Percentiles rank a stretch among this genome's conserved stretches.
These are phyloP conservation scores for Poecilia latipinna DNA, from an alignment of 2,113 vertebrate species.

Conservation along the genomic window DNA sequence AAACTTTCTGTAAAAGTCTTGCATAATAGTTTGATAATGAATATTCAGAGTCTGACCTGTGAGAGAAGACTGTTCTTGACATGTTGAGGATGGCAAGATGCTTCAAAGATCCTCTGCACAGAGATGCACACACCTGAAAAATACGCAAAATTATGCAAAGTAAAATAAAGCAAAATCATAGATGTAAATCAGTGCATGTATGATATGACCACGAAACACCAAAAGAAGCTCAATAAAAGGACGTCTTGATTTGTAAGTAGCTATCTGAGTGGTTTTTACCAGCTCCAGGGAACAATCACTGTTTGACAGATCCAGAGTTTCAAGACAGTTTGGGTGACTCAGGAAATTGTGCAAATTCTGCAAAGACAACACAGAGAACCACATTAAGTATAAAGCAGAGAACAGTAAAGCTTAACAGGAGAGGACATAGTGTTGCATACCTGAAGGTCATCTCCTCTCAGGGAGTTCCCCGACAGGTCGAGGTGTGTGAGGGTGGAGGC, in stretches of 20 bases:
- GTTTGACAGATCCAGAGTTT: constrained; percentile 91
- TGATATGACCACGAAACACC: not conserved
- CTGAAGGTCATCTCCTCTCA: constrained; percentile 90
- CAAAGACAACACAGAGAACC: not conserved
- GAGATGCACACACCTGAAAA: constrained; percentile 87
- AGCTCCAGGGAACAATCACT: constrained; percentile 92
- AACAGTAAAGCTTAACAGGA: not conserved
- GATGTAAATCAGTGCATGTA: not conserved
- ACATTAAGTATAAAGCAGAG: too few species aligned
- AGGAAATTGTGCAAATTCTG: constrained; percentile 93
- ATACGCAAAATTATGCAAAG: too few species aligned
- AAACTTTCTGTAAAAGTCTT: not conserved
- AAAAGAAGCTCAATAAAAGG: not conserved
- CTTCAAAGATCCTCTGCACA: constrained; percentile 90
- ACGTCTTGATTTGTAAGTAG: accelerated
- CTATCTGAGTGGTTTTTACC: constrained; percentile 69
- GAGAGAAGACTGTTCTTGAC: constrained; percentile 89
- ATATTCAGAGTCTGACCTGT: constrained; percentile 73
- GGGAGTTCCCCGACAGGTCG: constrained; percentile 91
- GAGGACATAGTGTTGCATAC: constrained; percentile 66
- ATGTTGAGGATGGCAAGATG: constrained; percentile 91
- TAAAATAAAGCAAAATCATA: accelerated
- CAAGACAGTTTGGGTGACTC: constrained; percentile 88
- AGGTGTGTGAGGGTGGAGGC: constrained; percentile 84
- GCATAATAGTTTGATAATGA: not conserved